phyloP scores from a whole-genome alignment of 2,113 vertebrate species.

The Gymnarchus niloticus region DNA sequence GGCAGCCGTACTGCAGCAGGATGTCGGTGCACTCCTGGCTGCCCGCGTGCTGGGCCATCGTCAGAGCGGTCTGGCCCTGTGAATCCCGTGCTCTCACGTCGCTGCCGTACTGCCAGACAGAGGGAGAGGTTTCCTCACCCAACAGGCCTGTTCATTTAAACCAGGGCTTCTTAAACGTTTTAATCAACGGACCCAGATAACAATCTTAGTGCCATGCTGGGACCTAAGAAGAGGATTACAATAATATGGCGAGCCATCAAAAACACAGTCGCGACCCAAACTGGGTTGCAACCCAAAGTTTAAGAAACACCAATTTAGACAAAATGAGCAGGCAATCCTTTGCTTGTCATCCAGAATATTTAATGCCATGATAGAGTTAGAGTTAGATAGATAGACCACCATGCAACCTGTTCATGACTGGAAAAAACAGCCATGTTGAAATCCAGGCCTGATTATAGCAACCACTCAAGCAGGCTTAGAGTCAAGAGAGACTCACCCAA shows the following conservation, averaged over 20 bases:
- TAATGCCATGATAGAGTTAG: background rate
- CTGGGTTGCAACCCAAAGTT: no score
- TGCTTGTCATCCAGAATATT: background rate
- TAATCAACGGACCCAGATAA: no score
- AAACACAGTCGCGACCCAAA: no score
- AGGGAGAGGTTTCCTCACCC: background rate
- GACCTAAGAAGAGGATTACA: no score
- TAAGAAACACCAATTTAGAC: no score
- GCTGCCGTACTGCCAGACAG: slow-evolving; percentile 85
- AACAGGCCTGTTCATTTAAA: background rate
- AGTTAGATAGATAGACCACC: background rate
- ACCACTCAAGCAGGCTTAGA: background rate
- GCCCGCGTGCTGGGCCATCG: slow-evolving; percentile 73
- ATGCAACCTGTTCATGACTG: background rate
- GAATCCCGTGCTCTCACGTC: slow-evolving; percentile 79
- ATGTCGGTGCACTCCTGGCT: slow-evolving; percentile 89
- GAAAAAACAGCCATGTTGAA: background rate
- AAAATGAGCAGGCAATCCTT: background rate
- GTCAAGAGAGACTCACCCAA: slow-evolving; percentile 66
- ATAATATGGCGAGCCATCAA: no score
- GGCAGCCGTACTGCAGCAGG: slow-evolving; percentile 86
- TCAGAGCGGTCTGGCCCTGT: slow-evolving; percentile 77
- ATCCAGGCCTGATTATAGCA: background rate
- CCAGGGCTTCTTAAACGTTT: background rate
- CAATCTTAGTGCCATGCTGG: no score